Percentiles rank a stretch among this genome's conserved stretches.
Evolutionary conservation across 2,888 invertebrate genomes (phyloP).

Genomic region (Brenthis hecate): DNA sequence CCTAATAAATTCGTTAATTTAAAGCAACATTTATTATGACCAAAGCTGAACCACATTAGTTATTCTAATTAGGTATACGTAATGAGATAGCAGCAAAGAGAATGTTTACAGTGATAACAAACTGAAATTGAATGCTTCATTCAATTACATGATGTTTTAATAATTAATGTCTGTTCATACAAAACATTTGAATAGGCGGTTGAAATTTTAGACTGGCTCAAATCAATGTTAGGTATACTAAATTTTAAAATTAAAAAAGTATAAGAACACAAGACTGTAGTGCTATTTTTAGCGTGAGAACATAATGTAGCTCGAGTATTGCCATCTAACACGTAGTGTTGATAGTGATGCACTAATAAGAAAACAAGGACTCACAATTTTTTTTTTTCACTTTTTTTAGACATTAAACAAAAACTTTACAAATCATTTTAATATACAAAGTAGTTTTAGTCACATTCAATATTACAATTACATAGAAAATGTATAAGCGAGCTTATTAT

Average conservation of each 20-base stretch:
- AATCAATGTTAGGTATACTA: conserved; percentile 11
- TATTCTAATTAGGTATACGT: conserved; percentile 36
- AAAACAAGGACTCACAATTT: too few relatives aligned
- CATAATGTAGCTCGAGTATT: too few relatives aligned
- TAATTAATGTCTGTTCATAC: conserved; percentile 22
- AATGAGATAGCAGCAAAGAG: conserved; percentile 32
- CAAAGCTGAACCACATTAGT: conserved; percentile 31
- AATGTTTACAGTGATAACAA: conserved; percentile 36
- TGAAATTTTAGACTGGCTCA: conserved; percentile 9
- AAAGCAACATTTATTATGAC: conserved; percentile 22
- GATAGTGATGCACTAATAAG: too few relatives aligned
- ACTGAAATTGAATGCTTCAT: conserved; percentile 29
- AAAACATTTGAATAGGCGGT: conserved; percentile 29
- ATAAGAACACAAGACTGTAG: neutral
- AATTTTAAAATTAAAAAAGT: conserved; percentile 10
- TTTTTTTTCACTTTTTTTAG: too few relatives aligned
- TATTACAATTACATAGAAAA: too few relatives aligned
- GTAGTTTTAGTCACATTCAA: too few relatives aligned
- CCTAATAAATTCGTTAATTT: conserved; percentile 17
- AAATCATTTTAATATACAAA: too few relatives aligned
- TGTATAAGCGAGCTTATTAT: neutral
- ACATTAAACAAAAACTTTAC: too few relatives aligned
- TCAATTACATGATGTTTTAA: conserved; percentile 33
- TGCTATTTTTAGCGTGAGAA: neutral
- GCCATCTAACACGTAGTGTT: too few relatives aligned